These are phyloP conservation scores for Oryzias melastigma DNA, from an alignment of 2,113 vertebrate genomes.

Conservation along the genomic window DNA sequence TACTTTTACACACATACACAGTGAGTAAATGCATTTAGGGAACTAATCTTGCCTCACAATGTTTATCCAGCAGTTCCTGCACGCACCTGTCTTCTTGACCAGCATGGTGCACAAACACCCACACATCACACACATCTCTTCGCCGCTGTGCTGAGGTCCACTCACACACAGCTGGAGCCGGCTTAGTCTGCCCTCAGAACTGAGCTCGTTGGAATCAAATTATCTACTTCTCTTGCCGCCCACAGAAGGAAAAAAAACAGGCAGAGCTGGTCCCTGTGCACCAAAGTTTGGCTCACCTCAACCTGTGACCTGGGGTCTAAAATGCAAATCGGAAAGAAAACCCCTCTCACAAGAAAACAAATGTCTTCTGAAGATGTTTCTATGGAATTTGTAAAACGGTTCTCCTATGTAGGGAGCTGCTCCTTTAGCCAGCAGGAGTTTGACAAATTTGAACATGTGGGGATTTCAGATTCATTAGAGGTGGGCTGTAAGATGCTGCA, in stretches of 20 bases:
- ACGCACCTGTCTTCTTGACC: conserved; percentile 25
- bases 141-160: conserved; percentile 21
- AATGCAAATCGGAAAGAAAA: conserved; percentile 58
- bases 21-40: conserved; percentile 2
- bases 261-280: conserved; percentile 59
- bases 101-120: conserved; percentile 58
- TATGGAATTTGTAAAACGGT: background rate
- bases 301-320: conserved; percentile 63
- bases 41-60: conserved; percentile 41
- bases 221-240: conserved; percentile 57
- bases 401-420: conserved; percentile 16
- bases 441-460: conserved; percentile 30
- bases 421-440: conserved; percentile 4
- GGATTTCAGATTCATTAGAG: conserved; percentile 19
- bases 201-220: conserved; percentile 58
- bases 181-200: conserved; percentile 42
- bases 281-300: conserved; percentile 66
- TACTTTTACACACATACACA: conserved; percentile 31
- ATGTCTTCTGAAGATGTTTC: conserved; percentile 6
- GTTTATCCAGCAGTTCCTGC: conserved; percentile 43
- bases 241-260: conserved; percentile 65
- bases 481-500: conserved; percentile 9
- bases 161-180: conserved; percentile 36
- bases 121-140: conserved; percentile 44
- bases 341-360: conserved; percentile 17